phyloP scores from a whole-genome alignment of 2,797 vertebrate genomes.

The Sparus aurata region DNA sequence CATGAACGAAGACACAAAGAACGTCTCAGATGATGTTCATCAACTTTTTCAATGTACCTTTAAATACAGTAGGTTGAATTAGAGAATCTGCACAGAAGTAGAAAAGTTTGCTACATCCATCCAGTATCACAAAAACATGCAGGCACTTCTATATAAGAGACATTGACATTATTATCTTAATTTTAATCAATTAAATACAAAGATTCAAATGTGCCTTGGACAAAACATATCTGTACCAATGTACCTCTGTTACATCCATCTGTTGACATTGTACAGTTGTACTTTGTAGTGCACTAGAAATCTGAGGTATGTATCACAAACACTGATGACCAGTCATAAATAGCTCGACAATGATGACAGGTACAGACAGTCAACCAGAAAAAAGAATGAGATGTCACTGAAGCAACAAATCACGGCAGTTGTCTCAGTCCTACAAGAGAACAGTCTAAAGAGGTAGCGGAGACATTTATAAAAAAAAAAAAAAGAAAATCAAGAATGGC shows the following conservation, averaged over 20 bases:
- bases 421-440: not conserved
- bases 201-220: not conserved
- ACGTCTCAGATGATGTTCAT: too few relatives aligned
- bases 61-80: too few relatives aligned
- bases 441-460: not conserved
- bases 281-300: too few relatives aligned
- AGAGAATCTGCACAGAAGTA: too few relatives aligned
- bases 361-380: not conserved
- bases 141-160: too few relatives aligned
- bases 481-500: constrained; percentile 29
- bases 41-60: too few relatives aligned
- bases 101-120: too few relatives aligned
- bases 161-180: too few relatives aligned
- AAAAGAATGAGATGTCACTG: not conserved
- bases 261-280: too few relatives aligned
- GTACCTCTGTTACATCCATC: too few relatives aligned
- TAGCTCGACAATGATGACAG: not conserved
- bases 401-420: constrained; percentile 1
- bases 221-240: not conserved
- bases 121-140: too few relatives aligned
- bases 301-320: not conserved
- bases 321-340: not conserved
- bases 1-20: too few relatives aligned
- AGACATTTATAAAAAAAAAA: not conserved
- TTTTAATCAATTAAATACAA: not conserved